phyloP scores from a whole-genome alignment of 2,113 vertebrate genomes.

The Irena cyanogastra region DNA sequence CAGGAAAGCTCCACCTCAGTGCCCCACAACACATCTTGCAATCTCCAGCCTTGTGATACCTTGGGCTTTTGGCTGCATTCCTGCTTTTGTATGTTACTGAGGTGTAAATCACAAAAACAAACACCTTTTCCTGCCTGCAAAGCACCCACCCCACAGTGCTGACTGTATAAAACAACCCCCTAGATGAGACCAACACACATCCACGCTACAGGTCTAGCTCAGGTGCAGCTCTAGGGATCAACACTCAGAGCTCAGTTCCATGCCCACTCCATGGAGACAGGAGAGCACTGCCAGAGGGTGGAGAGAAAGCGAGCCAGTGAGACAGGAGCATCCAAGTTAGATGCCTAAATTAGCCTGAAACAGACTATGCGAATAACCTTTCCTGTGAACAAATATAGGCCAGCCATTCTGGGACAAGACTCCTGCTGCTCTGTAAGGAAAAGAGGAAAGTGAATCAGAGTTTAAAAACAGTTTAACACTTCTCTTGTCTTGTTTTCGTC shows the following conservation, averaged over 20 bases:
- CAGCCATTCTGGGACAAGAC: constrained; percentile 44
- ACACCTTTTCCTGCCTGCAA: not conserved
- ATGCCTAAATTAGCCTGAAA: constrained; percentile 17
- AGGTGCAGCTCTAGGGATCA: not conserved
- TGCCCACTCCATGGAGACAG: not conserved
- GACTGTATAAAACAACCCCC: not conserved
- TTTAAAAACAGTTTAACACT: constrained; percentile 36
- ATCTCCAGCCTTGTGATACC: not conserved
- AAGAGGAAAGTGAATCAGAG: constrained; percentile 39
- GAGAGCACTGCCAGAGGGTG: not conserved
- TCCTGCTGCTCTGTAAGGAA: constrained; percentile 11
- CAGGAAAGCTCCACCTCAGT: not conserved
- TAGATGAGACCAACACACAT: not conserved
- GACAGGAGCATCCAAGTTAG: not conserved
- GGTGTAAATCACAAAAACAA: not conserved
- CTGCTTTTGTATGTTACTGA: not conserved
- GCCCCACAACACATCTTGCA: not conserved
- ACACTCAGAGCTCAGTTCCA: not conserved
- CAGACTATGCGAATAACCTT: constrained; percentile 30
- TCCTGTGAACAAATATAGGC: constrained; percentile 30
- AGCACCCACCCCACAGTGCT: not conserved
- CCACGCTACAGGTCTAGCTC: not conserved
- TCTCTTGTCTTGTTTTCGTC: not conserved
- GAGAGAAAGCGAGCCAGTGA: not conserved
- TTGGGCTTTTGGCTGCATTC: not conserved